Conservation (phyloP, 2,888 invertebrate genomes). For the Odontocolon sp. region DNA sequence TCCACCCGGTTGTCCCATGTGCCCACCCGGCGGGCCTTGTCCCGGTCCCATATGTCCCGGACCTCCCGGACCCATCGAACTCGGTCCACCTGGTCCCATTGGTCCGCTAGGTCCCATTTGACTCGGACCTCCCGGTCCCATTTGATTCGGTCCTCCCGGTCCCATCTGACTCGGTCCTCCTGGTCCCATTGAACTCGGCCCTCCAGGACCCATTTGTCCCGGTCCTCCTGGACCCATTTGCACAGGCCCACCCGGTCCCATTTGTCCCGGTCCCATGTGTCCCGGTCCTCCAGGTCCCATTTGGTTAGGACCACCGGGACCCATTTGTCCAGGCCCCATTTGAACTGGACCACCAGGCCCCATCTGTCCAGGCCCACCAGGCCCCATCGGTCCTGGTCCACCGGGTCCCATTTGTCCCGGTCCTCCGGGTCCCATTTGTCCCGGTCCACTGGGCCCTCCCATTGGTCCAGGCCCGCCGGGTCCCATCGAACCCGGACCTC, state of each 20-base stretch:
- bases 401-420: slow-evolving; percentile 63
- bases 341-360: slow-evolving; percentile 63
- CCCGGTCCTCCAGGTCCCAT: slow-evolving; percentile 75
- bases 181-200: slow-evolving; percentile 67
- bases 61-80: slow-evolving; percentile 69
- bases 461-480: slow-evolving; percentile 67
- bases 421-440: slow-evolving; percentile 56
- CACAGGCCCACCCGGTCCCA: slow-evolving; percentile 72
- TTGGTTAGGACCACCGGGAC: slow-evolving; percentile 75
- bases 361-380: slow-evolving; percentile 57
- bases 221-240: slow-evolving; percentile 77
- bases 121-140: slow-evolving; percentile 62
- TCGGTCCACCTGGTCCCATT: slow-evolving; percentile 76
- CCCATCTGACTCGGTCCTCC: slow-evolving; percentile 55
- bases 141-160: slow-evolving; percentile 64
- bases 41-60: slow-evolving; percentile 69
- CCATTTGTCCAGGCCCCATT: slow-evolving; percentile 69
- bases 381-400: slow-evolving; percentile 64
- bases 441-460: slow-evolving; percentile 70
- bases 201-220: slow-evolving; percentile 75
- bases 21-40: slow-evolving; percentile 65
- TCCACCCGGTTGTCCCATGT: slow-evolving; percentile 68
- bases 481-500: slow-evolving; percentile 75
- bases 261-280: slow-evolving; percentile 67
- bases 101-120: slow-evolving; percentile 70